A percentile compares a stretch with the other conserved stretches of the same genome.
phyloP scores from a whole-genome alignment of 2,113 vertebrate genomes.

The Arenaria interpres region DNA sequence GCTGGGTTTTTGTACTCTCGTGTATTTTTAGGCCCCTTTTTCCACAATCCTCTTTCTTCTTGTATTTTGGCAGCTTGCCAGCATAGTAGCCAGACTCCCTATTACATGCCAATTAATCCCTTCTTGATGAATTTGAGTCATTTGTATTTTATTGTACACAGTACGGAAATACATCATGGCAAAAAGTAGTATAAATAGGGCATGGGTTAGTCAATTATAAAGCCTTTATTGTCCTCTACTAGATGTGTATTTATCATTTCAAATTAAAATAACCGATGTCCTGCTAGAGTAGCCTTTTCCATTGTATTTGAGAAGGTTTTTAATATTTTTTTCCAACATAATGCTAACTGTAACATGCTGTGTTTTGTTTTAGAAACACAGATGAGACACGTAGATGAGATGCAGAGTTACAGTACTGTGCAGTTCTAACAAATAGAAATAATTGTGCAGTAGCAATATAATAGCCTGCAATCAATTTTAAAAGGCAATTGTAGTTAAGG shows the following conservation, averaged over 20 bases:
- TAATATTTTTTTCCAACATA: neutral
- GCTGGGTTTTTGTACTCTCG: neutral
- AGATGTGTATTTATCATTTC: conserved; percentile 16
- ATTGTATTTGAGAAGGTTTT: neutral
- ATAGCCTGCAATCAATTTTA: neutral
- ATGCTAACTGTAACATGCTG: neutral
- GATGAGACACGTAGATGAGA: neutral
- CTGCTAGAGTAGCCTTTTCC: neutral
- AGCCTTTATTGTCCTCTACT: conserved; percentile 37
- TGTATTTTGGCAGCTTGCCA: conserved; percentile 47
- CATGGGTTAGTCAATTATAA: conserved; percentile 54
- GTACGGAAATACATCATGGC: conserved; percentile 34
- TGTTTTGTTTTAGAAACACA: neutral
- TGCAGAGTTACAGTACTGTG: neutral
- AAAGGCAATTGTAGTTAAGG: neutral
- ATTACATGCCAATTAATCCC: conserved; percentile 64
- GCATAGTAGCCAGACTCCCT: conserved; percentile 32
- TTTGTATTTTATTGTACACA: conserved; percentile 53
- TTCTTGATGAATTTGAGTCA: conserved; percentile 63
- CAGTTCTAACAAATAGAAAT: neutral
- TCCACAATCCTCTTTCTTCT: conserved; percentile 25
- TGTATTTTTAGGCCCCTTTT: neutral
- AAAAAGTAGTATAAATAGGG: conserved; percentile 35
- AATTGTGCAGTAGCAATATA: neutral
- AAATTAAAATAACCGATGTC: conserved; percentile 32